phyloP scores from a whole-genome alignment of 2,888 invertebrate species.

The Plagodis dolabraria region DNA sequence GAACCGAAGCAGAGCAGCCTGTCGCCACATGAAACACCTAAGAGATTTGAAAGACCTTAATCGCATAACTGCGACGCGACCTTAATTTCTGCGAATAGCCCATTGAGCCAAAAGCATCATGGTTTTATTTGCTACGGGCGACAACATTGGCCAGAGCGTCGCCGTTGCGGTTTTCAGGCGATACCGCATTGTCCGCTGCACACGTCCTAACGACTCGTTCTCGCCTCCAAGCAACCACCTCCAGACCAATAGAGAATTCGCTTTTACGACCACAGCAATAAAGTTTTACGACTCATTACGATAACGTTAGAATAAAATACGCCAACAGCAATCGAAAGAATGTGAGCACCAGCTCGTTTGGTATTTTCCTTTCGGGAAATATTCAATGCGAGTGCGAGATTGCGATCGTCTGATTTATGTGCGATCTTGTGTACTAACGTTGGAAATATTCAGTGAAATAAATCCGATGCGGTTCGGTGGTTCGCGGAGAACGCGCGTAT shows the following conservation, averaged over 20 bases:
- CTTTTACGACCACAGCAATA: conserved; percentile 68
- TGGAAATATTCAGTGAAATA: conserved; percentile 65
- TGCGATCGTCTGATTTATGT: conserved; percentile 62
- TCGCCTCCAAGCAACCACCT: conserved; percentile 50
- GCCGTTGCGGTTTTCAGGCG: conserved; percentile 25
- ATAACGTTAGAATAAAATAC: conserved; percentile 72
- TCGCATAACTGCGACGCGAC: conserved; percentile 13
- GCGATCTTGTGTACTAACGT: conserved; percentile 45
- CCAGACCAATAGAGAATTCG: conserved; percentile 59
- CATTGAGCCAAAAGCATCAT: conserved; percentile 26
- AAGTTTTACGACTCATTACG: conserved; percentile 75
- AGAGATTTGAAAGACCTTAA: no score
- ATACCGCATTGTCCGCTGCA: conserved; percentile 42
- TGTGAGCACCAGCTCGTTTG: conserved; percentile 48
- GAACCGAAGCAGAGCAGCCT: no score
- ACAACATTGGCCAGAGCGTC: conserved; percentile 31
- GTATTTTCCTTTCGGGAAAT: conserved; percentile 55
- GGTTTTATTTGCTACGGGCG: conserved; percentile 30
- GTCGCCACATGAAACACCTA: no score
- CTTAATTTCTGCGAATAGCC: conserved; percentile 37
- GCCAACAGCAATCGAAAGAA: conserved; percentile 62
- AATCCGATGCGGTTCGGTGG: conserved; percentile 65
- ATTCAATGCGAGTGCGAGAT: conserved; percentile 55
- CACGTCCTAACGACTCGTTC: conserved; percentile 31
- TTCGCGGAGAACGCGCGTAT: conserved; percentile 47